Base-by-base conservation (phyloP, 2,113 vertebrate species). In the Salminus brasiliensis region DNA sequence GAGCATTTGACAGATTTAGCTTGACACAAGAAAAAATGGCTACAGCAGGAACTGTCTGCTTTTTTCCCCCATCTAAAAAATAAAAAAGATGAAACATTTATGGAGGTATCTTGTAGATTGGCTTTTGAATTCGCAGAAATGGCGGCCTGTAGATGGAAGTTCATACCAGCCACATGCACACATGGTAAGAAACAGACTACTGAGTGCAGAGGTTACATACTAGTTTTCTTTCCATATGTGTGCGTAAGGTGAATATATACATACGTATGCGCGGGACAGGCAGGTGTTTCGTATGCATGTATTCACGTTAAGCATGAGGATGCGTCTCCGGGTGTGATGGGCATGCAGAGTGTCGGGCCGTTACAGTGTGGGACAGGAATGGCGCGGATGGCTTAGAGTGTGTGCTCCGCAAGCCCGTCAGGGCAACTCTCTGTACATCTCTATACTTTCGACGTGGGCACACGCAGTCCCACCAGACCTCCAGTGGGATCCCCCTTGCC, bases 401-500 rank as follows among this genome's bases (percentile, higher is more conserved):
- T 69, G 68, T 81, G 68, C 72, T 68, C 65, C 63, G 4, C 11
- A 49, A 66, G 55, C 27, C 62, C 65, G 21, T n/a, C 39, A 23
- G 62, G 43, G 32, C 62, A 30, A 32, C 8, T 49, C 39, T 23
- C 39, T 23, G 83, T 81, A 0, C 49, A 27, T 60, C 76, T 86
- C 92, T 95, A 99, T 81, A 97, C 94, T 92, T 97, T 98, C 74
- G 97, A 96, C 45, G 93, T 93, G 41, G 97, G 98, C 82, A 99
- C 96, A 65, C 97, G 92, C 29, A 99, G 93, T 83, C 97, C 98
- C 36, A 98, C 96, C 62, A 99, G 93, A 85, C 98, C 98, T n/a
- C 98, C 98, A 0, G 97, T 99, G 87, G 98, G 94, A 88, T 98
- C 96, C 53, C 97, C 98, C 53, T 94, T 95, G 13, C 96, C 96